phyloP scores from a whole-genome alignment of 2,797 vertebrate species.

The Eupleurogrammus muticus region DNA sequence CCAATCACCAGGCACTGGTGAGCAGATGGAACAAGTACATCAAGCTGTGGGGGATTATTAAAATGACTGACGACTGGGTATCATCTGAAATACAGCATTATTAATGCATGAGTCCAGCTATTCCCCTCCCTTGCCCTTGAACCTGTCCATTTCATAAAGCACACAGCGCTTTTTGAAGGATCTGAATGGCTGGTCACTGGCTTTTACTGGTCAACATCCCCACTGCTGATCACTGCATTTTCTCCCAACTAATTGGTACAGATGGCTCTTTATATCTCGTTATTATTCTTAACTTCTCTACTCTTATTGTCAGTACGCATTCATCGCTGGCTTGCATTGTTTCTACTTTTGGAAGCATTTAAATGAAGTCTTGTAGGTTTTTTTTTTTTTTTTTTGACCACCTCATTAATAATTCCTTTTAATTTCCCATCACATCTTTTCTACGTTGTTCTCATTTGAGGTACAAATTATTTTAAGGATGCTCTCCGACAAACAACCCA shows the following conservation, averaged over 20 bases:
- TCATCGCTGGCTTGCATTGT: slow-evolving; percentile 79
- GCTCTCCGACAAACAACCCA: slow-evolving; percentile 74
- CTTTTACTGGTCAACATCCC: slow-evolving; percentile 58
- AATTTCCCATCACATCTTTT: slow-evolving; percentile 63
- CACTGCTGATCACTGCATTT: slow-evolving; percentile 91
- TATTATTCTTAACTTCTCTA: slow-evolving; percentile 51
- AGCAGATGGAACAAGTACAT: slow-evolving; percentile 91
- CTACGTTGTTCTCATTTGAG: slow-evolving; percentile 76
- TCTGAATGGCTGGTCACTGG: slow-evolving; percentile 67
- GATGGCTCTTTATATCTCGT: slow-evolving; percentile 77
- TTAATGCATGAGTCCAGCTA: slow-evolving; percentile 88
- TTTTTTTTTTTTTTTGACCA: slow-evolving; percentile 71
- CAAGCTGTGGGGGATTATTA: slow-evolving; percentile 91
- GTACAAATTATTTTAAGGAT: slow-evolving; percentile 86
- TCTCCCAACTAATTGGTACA: slow-evolving; percentile 88
- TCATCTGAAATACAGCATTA: slow-evolving; percentile 88
- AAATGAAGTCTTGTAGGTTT: slow-evolving; percentile 86
- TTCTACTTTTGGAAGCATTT: slow-evolving; percentile 83
- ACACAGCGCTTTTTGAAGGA: slow-evolving; percentile 69
- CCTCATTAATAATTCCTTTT: slow-evolving; percentile 81
- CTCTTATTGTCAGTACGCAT: slow-evolving; percentile 71
- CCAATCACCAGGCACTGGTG: slow-evolving; percentile 81
- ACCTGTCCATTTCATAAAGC: slow-evolving; percentile 78
- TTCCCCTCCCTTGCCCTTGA: slow-evolving; percentile 86
- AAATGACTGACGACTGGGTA: slow-evolving; percentile 89